Conservation (phyloP, 2,888 invertebrate genomes). For the Pachymerium ferrugineum region DNA sequence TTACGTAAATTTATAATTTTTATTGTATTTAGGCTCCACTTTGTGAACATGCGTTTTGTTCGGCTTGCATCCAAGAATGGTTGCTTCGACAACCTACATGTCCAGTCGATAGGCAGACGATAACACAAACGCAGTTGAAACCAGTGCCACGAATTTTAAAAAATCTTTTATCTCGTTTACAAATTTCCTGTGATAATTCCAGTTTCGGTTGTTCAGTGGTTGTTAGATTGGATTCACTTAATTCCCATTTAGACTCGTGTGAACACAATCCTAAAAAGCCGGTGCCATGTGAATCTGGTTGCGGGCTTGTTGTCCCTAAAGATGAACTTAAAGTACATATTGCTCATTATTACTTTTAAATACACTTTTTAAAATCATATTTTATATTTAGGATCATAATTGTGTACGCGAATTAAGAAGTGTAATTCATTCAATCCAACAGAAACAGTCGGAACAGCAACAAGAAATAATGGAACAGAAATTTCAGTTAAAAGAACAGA, state of each 20-base stretch:
- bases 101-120: slow-evolving; percentile 85
- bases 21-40: slow-evolving; percentile 67
- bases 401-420: slow-evolving; percentile 82
- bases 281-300: slow-evolving; percentile 86
- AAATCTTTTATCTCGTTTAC: slow-evolving; percentile 80
- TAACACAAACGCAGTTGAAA: slow-evolving; percentile 81
- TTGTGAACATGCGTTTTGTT: slow-evolving; percentile 95
- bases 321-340: slow-evolving; percentile 69
- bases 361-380: slow-evolving; percentile 15
- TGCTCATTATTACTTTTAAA: not conserved
- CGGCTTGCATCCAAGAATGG: slow-evolving; percentile 89
- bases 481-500: slow-evolving; percentile 80
- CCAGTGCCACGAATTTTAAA: slow-evolving; percentile 89
- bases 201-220: slow-evolving; percentile 77
- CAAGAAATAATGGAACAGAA: slow-evolving; percentile 80
- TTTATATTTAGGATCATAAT: slow-evolving; percentile 66
- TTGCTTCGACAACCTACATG: slow-evolving; percentile 88
- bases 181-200: slow-evolving; percentile 86
- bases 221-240: slow-evolving; percentile 76
- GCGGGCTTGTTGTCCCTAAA: slow-evolving; percentile 89
- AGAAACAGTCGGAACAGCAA: slow-evolving; percentile 78
- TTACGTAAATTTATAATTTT: slow-evolving; percentile 35
- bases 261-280: slow-evolving; percentile 91
- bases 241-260: slow-evolving; percentile 84
- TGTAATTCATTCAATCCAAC: slow-evolving; percentile 77